phyloP scores from a whole-genome alignment of 2,113 vertebrate genomes.

The Antigone vipio region DNA sequence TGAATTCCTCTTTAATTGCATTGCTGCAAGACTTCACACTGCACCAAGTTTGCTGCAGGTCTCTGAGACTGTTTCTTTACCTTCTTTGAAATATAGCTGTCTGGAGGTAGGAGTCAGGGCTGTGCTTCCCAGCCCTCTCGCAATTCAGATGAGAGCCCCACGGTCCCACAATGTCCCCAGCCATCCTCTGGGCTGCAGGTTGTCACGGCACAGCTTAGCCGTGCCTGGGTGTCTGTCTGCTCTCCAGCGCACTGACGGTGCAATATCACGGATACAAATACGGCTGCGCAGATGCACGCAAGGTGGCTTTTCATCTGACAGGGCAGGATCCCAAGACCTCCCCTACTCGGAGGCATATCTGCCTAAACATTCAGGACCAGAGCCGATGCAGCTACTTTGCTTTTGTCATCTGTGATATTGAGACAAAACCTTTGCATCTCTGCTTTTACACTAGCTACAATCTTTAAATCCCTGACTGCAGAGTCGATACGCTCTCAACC shows the following conservation, averaged over 20 bases:
- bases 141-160: neutral
- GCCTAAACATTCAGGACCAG: neutral
- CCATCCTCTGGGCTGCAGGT: neutral
- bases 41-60: neutral
- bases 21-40: neutral
- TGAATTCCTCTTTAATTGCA: neutral
- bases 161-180: accelerated
- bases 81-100: neutral
- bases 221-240: neutral
- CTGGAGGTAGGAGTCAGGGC: neutral
- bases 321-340: neutral
- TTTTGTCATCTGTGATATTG: neutral
- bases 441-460: neutral
- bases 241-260: neutral
- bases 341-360: accelerated
- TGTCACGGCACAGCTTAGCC: accelerated
- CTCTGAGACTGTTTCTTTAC: neutral
- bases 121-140: neutral
- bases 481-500: accelerated
- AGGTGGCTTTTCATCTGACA: neutral
- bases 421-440: neutral
- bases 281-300: accelerated
- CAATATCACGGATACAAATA: neutral
- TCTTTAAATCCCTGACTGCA: neutral
- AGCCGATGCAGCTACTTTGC: neutral